Evolutionary conservation across 2,797 vertebrate species (phyloP).

Genomic region (Avahi laniger): DNA sequence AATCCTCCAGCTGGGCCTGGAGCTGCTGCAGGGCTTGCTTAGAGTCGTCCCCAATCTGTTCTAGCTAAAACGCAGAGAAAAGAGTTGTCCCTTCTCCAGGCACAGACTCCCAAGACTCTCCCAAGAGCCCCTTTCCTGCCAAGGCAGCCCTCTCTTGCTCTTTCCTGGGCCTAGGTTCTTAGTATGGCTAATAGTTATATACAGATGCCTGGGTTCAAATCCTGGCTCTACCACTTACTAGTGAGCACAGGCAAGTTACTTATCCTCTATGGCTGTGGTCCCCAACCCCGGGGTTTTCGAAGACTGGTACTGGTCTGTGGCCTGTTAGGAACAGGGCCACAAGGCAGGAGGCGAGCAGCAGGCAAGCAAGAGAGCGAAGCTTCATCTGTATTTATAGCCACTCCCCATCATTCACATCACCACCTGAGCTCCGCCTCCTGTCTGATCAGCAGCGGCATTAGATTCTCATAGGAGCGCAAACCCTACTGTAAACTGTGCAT

Average conservation of each 20-base stretch:
- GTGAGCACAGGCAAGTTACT: not conserved
- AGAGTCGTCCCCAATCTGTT: constrained; percentile 90
- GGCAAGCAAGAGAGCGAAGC: too few relatives aligned
- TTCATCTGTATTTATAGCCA: too few relatives aligned
- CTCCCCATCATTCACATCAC: too few relatives aligned
- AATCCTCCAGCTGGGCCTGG: constrained; percentile 92
- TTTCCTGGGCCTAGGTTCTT: not conserved
- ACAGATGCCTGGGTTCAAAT: not conserved
- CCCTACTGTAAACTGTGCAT: too few relatives aligned
- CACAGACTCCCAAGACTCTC: not conserved
- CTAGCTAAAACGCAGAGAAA: constrained; percentile 85
- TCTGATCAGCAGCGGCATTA: too few relatives aligned
- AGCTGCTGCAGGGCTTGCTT: constrained; percentile 87
- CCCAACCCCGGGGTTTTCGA: too few relatives aligned
- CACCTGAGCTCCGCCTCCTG: too few relatives aligned
- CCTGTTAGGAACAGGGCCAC: too few relatives aligned
- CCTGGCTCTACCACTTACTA: not conserved
- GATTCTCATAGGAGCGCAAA: too few relatives aligned
- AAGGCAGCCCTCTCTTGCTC: not conserved
- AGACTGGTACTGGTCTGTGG: too few relatives aligned
- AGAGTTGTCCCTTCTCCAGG: not conserved
- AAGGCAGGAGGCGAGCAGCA: too few relatives aligned
- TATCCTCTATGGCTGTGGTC: not conserved
- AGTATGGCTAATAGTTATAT: not conserved
- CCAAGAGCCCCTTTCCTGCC: not conserved